A percentile compares a stretch with the other conserved stretches of the same genome.
Evolutionary conservation across 2,797 vertebrate genomes (phyloP).

Genomic region (Ceryle rudis): DNA sequence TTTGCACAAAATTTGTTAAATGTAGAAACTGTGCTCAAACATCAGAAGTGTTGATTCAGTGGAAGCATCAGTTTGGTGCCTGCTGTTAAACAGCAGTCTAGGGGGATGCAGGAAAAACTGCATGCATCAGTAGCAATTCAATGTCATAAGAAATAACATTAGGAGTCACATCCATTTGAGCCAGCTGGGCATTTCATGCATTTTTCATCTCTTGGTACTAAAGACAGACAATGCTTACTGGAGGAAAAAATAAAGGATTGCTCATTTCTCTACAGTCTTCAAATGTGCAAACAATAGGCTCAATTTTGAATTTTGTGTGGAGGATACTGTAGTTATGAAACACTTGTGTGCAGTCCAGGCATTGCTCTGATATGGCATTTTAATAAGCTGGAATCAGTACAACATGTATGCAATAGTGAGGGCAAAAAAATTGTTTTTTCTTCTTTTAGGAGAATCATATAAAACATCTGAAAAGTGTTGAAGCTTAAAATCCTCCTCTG

Average conservation of each 20-base stretch:
- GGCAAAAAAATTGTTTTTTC: background rate
- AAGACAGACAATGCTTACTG: background rate
- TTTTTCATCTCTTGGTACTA: background rate
- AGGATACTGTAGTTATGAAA: background rate
- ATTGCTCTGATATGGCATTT: background rate
- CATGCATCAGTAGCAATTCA: background rate
- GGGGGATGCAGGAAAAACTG: background rate
- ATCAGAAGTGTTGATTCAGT: background rate
- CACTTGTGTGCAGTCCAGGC: fast-evolving
- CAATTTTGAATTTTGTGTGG: background rate
- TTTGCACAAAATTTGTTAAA: background rate
- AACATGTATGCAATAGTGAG: background rate
- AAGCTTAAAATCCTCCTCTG: background rate
- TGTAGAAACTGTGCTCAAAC: background rate
- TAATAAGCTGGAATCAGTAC: background rate
- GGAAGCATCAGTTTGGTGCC: background rate
- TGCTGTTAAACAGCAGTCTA: background rate
- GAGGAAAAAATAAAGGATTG: background rate
- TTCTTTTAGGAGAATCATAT: background rate
- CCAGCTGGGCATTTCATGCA: background rate
- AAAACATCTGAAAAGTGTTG: background rate
- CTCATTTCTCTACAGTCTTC: background rate
- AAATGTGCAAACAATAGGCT: background rate
- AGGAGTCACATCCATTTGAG: background rate
- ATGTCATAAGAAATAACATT: background rate